A percentile compares a stretch with the other conserved stretches of the same genome.
Conservation (phyloP, 2,113 vertebrate species). For the Poeciliopsis prolifica region DNA sequence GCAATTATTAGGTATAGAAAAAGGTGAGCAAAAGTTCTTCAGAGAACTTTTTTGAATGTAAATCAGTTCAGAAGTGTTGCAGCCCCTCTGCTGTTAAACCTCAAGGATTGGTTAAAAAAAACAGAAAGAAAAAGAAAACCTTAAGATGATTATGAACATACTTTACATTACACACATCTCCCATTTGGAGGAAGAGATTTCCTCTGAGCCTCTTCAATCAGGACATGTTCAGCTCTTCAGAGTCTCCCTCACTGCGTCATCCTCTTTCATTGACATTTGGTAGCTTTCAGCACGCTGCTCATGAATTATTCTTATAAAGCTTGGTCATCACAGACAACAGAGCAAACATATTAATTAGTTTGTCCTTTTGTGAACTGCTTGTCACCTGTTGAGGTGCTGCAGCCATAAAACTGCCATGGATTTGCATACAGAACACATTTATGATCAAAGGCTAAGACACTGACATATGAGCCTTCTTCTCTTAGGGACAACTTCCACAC, state of each 20-base stretch:
- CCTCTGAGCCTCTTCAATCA: slow-evolving; percentile 25
- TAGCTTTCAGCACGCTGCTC: slow-evolving; percentile 5
- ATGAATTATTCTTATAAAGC: background rate
- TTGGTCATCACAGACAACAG: background rate
- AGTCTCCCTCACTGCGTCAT: slow-evolving; percentile 12
- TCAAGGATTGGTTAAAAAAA: slow-evolving; percentile 3
- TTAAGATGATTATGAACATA: slow-evolving; percentile 30
- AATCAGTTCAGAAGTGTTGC: slow-evolving; percentile 22
- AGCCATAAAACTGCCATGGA: slow-evolving; percentile 41
- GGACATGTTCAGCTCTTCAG: slow-evolving; percentile 5
- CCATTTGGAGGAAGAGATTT: slow-evolving; percentile 3
- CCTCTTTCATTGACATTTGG: slow-evolving; percentile 4
- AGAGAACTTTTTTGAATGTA: slow-evolving; percentile 4
- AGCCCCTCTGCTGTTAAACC: slow-evolving; percentile 18
- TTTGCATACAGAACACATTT: slow-evolving; percentile 68
- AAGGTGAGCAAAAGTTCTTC: slow-evolving; percentile 21
- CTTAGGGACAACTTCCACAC: background rate
- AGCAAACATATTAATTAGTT: slow-evolving; percentile 3
- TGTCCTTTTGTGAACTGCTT: background rate
- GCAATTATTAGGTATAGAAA: slow-evolving; percentile 19
- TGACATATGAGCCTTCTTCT: slow-evolving; percentile 7
- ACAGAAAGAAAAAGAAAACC: background rate
- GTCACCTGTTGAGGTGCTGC: slow-evolving; percentile 4
- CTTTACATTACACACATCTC: slow-evolving; percentile 19
- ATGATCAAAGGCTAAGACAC: slow-evolving; percentile 23